These are phyloP conservation scores for Pelmatolapia mariae DNA, from an alignment of 2,113 vertebrate species.

Conservation along the genomic window DNA sequence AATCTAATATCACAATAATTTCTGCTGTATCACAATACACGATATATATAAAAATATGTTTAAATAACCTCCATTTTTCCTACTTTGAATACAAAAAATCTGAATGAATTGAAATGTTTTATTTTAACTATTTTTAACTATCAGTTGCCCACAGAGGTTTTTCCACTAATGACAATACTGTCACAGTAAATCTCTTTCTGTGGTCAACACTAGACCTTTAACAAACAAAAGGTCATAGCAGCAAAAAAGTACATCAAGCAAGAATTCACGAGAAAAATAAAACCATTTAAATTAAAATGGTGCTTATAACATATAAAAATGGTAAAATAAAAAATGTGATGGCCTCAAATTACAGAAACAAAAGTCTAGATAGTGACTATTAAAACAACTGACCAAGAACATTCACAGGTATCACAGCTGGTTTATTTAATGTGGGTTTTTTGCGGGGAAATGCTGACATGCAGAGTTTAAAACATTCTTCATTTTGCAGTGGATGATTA, in stretches of 20 bases:
- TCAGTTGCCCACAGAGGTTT: neutral
- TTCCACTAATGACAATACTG: neutral
- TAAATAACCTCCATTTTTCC: neutral
- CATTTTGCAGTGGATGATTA: neutral
- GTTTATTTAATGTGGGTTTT: neutral
- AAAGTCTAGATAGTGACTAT: neutral
- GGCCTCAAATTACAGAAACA: neutral
- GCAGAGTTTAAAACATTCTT: neutral
- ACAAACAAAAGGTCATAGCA: neutral
- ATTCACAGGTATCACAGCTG: neutral
- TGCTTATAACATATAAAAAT: neutral
- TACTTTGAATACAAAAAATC: neutral
- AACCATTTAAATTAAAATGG: neutral
- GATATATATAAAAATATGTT: neutral
- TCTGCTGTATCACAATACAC: neutral
- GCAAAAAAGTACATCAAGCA: neutral
- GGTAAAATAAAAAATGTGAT: neutral
- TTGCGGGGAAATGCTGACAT: rapidly evolving
- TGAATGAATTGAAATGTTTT: neutral
- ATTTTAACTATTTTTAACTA: neutral
- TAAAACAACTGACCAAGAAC: neutral
- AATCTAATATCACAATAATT: neutral
- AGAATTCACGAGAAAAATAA: neutral
- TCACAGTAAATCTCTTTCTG: neutral
- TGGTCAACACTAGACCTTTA: neutral